phyloP scores from a whole-genome alignment of 2,113 vertebrate genomes.

The Ursus arctos region DNA sequence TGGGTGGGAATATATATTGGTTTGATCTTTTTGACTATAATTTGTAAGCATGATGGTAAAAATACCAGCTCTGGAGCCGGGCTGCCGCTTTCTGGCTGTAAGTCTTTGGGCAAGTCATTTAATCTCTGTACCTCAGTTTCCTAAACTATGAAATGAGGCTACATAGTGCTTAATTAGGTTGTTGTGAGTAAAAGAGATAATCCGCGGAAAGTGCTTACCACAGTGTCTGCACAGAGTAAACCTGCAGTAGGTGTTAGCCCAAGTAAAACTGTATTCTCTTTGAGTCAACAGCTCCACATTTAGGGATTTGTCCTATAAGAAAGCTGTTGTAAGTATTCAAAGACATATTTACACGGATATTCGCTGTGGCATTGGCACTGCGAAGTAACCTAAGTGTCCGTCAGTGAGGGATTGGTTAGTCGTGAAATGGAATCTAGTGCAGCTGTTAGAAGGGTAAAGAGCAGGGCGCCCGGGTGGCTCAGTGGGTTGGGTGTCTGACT shows the following conservation, averaged over 20 bases:
- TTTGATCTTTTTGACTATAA: neutral
- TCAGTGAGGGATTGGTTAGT: accelerated
- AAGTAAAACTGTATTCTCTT: neutral
- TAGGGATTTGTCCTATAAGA: neutral
- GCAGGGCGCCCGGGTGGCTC: neutral
- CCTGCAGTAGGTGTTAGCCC: accelerated
- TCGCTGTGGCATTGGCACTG: neutral
- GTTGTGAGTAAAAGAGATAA: accelerated
- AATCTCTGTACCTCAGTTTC: neutral
- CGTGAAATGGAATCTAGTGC: neutral
- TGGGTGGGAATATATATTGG: neutral
- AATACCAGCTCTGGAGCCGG: neutral
- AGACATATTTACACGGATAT: neutral
- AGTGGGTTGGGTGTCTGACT: neutral
- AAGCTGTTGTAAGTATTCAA: neutral
- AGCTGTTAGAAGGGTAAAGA: neutral
- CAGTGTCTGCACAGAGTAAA: neutral
- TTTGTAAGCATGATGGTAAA: neutral
- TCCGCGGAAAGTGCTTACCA: accelerated
- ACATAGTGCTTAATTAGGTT: accelerated
- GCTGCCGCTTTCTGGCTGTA: neutral
- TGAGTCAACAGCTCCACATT: too few species aligned
- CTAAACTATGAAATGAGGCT: neutral
- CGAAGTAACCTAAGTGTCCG: neutral
- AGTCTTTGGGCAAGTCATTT: neutral